Base-by-base conservation (phyloP, 2,113 vertebrate species). In the Psittacara wagleri region DNA sequence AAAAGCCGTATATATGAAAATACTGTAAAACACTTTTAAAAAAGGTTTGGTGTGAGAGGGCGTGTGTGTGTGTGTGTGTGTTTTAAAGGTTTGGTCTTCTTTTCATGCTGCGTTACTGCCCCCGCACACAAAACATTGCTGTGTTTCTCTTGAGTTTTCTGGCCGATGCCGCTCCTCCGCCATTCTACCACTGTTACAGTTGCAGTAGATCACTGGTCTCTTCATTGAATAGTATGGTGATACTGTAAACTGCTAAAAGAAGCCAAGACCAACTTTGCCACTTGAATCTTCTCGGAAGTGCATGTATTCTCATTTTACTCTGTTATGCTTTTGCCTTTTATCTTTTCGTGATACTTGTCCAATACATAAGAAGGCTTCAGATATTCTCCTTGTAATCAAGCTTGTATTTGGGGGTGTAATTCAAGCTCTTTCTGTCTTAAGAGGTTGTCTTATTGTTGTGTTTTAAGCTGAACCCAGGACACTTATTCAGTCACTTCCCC, bases 191-290 rank as follows among this genome's bases (percentile, higher is more conserved):
- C 41, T 3, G 3, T 29, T 10, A 39, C 17, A 3, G 54, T 3
- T 6, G 61, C 3, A 2, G 3, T 2, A 3, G 33, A 11, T 28
- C 39, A 1, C 33, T 55, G 2, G 2, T 7, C 7, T 0, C 22
- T 68, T 29, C 41, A 1, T 2, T 24, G 41, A 5, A 23, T 29
- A 7, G 4, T 5, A 3, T 14, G 33, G 4, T 7, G 24, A 5
- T 5, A 0, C 15, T 16, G 28, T 18, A 35, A 39, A 27, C 0
- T 5, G 37, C 46, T 27, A 7, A 35, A n/a, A 37, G 72, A 44
- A 76, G 28, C 13, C 37, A 10, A 49, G 46, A 17, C n/a, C 6
- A 6, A 18, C 10, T 1, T 1, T 25, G 52, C 52, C 8, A 3
- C 52, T 46, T 12, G 43, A 67, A 33, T 67, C 27, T 64, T 63